These are phyloP conservation scores for Callaeas wilsoni DNA, from an alignment of 2,113 vertebrate genomes.

Conservation along the genomic window DNA sequence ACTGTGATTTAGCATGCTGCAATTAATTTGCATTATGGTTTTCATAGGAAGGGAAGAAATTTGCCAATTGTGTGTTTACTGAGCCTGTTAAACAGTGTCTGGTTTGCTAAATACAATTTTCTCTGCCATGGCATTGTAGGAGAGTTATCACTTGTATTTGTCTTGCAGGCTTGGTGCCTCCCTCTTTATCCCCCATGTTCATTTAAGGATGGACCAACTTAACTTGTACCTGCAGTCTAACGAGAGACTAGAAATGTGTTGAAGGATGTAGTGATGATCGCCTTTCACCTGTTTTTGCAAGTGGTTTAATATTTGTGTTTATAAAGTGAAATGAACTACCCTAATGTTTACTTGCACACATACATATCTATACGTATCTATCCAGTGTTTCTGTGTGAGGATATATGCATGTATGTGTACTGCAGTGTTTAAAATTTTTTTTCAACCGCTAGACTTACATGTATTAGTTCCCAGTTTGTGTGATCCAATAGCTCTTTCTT, in stretches of 20 bases:
- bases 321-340: background rate
- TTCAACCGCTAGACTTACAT: background rate
- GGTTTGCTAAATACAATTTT: background rate
- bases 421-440: background rate
- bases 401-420: background rate
- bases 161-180: background rate
- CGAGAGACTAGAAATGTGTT: background rate
- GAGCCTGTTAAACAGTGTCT: background rate
- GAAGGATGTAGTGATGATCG: background rate
- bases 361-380: rapidly evolving
- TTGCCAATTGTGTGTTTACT: background rate
- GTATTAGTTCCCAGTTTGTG: background rate
- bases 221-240: background rate
- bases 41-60: background rate
- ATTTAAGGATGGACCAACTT: background rate
- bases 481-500: background rate
- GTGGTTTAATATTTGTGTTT: background rate
- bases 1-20: background rate
- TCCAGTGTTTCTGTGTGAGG: background rate
- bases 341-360: background rate
- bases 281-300: background rate
- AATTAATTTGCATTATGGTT: conserved; percentile 28
- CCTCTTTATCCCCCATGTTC: background rate
- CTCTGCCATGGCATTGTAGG: background rate
- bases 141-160: background rate